phyloP scores from a whole-genome alignment of 2,888 invertebrate species.

The Adelphocoris suturalis region DNA sequence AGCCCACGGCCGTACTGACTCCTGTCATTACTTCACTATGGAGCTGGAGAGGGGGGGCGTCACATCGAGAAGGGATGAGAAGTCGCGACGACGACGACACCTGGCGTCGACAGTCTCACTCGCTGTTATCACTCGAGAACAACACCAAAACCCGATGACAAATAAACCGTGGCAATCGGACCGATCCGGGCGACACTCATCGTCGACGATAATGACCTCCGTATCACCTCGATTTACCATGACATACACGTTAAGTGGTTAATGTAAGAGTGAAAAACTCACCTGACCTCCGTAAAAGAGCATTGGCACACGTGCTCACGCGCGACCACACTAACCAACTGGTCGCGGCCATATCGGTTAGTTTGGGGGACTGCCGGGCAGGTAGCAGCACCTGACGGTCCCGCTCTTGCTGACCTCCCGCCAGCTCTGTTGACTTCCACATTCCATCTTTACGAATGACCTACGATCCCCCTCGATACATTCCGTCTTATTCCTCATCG shows the following conservation, averaged over 20 bases:
- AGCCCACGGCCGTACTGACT: conserved; percentile 77
- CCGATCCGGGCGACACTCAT: background rate
- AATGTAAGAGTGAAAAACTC: conserved; percentile 37
- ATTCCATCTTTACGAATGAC: background rate
- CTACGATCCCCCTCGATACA: too few relatives aligned
- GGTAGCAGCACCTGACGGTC: conserved; percentile 25
- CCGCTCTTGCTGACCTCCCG: background rate
- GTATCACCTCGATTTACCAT: background rate
- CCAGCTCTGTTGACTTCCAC: background rate
- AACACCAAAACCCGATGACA: conserved; percentile 30
- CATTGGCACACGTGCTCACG: conserved; percentile 70
- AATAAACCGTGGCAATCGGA: background rate
- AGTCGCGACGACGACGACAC: conserved; percentile 37
- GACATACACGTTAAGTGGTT: background rate
- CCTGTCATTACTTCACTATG: background rate
- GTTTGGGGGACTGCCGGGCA: conserved; percentile 7
- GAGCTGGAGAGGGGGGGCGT: background rate
- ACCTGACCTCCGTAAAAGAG: conserved; percentile 55
- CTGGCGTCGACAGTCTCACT: conserved; percentile 44
- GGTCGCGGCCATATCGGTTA: conserved; percentile 31
- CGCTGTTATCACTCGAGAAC: conserved; percentile 52
- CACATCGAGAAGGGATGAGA: background rate
- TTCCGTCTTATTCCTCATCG: too few relatives aligned
- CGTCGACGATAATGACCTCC: background rate
- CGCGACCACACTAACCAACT: conserved; percentile 69